Base-by-base conservation (phyloP, 92 coral and sea anemone genomes). In the Phenganax stokvisi region DNA sequence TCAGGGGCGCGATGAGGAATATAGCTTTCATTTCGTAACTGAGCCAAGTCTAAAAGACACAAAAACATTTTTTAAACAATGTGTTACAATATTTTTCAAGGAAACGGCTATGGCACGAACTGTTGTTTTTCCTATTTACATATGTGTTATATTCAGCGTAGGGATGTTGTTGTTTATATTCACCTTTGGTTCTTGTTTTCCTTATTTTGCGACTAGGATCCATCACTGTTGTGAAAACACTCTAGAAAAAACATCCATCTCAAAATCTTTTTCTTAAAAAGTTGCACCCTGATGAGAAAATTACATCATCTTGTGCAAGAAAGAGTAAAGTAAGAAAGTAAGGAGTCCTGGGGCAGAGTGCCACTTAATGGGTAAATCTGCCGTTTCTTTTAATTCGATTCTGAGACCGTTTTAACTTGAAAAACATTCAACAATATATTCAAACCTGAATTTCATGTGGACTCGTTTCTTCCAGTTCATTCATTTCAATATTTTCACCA, bases 1-100 rank as follows among this genome's bases (percentile, higher is more conserved):
- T 93, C 97, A 31, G 92, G 81, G 54, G 97, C 91, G 56, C 91
- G 85, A 54, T 93, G 96, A 27, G 96, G 92, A 76, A 93, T 91
- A 65, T 93, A 93, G 80, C 88, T 91, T 57, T 89, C 92, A 65
- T 91, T 96, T 77, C 96, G 83, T 80, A 91, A 93, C 53, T 83
- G 77, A 53, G 90, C 71, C 17, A 85, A n/a, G 27, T 57, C 90
- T 88, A 13, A 54, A 17, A 61, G 51, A n/a, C 31, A 56, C 8
- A 29, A 57, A 72, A 62, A 7, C n/a, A 12, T 30, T 63, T 70
- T 13, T 63, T 2, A 44, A 37, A 74, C 87, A 74, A 7, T 47
- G 20, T n/a, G 30, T 71, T 9, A 61, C 57, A 55, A n/a, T 54
- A 72, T 52, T 76, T 64, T 47, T 37, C 44, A 13, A 27, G 3